Evolutionary conservation across 1,140 invertebrate genomes (phyloP).

Genomic region (Pseudomyrmex cubaensis): DNA sequence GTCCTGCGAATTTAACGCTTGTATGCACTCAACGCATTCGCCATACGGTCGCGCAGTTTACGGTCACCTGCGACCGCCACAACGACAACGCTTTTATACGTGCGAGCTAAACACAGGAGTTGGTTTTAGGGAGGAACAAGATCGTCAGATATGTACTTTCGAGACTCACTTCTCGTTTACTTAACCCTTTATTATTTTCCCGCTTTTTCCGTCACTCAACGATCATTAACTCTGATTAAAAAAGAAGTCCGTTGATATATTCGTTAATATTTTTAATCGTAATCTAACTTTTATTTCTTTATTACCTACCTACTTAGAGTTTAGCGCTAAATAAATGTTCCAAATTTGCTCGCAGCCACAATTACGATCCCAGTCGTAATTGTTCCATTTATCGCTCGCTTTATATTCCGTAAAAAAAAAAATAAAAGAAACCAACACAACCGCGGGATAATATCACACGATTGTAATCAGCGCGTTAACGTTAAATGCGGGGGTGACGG

Average conservation of each 20-base stretch:
- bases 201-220: too few species aligned
- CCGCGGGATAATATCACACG: background rate
- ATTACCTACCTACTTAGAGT: background rate
- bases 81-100: background rate
- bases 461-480: constrained; percentile 37
- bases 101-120: too few species aligned
- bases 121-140: background rate
- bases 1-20: constrained; percentile 42
- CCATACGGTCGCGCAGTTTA: constrained; percentile 31
- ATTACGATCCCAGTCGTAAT: constrained; percentile 12
- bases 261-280: too few species aligned
- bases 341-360: background rate
- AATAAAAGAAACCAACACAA: too few species aligned
- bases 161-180: background rate
- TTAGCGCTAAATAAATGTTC: too few species aligned
- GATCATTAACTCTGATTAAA: too few species aligned
- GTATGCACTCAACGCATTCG: constrained; percentile 25
- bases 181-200: background rate
- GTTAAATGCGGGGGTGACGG: constrained; percentile 14
- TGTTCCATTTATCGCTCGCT: background rate
- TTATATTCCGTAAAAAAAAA: background rate
- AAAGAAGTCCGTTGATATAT: too few species aligned
- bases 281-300: too few species aligned
- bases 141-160: background rate
- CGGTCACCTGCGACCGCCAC: constrained; percentile 23